Evolutionary conservation across 2,113 vertebrate genomes (phyloP).

Genomic region (Myotis davidii): DNA sequence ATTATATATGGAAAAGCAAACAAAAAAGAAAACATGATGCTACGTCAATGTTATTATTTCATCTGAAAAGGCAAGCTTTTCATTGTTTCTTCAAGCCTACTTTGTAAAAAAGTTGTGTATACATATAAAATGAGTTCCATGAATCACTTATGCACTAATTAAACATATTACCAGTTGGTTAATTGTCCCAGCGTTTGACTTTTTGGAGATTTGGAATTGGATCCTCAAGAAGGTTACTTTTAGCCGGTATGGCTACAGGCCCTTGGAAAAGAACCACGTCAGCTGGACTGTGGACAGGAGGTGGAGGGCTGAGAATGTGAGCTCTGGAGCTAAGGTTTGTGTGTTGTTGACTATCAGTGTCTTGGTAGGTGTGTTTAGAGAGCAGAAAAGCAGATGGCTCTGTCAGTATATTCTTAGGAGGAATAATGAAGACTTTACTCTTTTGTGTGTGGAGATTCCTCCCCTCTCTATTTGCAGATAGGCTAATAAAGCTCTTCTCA

Average conservation of each 20-base stretch:
- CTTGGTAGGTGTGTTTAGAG: neutral
- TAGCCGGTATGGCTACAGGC: too few relatives aligned
- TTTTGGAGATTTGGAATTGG: neutral
- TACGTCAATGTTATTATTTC: neutral
- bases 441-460: neutral
- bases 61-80: neutral
- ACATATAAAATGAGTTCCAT: neutral
- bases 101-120: neutral
- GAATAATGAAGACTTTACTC: neutral
- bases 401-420: neutral
- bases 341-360: neutral
- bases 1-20: neutral
- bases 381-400: neutral
- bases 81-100: neutral
- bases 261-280: neutral
- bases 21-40: neutral
- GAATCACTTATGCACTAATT: neutral
- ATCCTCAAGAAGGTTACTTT: neutral
- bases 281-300: neutral
- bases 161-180: neutral
- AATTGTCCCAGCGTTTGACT: neutral
- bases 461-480: neutral
- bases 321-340: neutral
- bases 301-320: neutral
- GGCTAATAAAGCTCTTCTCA: neutral